phyloP scores from a whole-genome alignment of 2,797 vertebrate species.

The Phyllotis vaccarum region DNA sequence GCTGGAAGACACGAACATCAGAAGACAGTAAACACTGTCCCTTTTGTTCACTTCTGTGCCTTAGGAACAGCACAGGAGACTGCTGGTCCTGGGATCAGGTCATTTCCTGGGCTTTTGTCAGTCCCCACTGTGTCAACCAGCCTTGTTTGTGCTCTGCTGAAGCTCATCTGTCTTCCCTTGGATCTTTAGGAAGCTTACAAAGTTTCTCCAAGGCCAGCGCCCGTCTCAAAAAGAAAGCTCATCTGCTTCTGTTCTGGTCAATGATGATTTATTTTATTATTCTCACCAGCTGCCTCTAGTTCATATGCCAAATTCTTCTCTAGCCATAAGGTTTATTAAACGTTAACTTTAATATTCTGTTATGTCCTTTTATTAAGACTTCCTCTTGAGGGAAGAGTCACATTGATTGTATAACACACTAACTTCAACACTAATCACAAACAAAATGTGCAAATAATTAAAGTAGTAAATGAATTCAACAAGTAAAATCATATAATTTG shows the following conservation, averaged over 20 bases:
- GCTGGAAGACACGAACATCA: neutral
- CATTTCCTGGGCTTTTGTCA: neutral
- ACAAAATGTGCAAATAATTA: constrained; percentile 39
- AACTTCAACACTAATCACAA: neutral
- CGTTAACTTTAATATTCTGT: constrained; percentile 1
- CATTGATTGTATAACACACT: neutral
- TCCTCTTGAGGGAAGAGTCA: neutral
- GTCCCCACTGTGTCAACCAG: neutral
- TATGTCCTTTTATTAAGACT: neutral
- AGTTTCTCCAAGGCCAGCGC: neutral
- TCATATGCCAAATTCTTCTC: constrained; percentile 36
- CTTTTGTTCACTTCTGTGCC: neutral
- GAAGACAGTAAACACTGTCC: neutral
- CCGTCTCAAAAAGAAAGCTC: neutral
- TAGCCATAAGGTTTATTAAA: neutral
- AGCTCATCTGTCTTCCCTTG: neutral
- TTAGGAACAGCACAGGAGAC: neutral
- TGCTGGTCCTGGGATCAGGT: neutral
- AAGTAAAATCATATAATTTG: constrained; percentile 17
- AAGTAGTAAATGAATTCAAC: constrained; percentile 13
- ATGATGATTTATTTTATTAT: neutral
- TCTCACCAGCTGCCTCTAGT: neutral
- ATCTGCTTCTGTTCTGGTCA: neutral
- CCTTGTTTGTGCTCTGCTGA: neutral
- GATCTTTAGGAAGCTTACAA: neutral